phyloP scores from a whole-genome alignment of 2,113 vertebrate genomes.

The Dasyurus viverrinus region DNA sequence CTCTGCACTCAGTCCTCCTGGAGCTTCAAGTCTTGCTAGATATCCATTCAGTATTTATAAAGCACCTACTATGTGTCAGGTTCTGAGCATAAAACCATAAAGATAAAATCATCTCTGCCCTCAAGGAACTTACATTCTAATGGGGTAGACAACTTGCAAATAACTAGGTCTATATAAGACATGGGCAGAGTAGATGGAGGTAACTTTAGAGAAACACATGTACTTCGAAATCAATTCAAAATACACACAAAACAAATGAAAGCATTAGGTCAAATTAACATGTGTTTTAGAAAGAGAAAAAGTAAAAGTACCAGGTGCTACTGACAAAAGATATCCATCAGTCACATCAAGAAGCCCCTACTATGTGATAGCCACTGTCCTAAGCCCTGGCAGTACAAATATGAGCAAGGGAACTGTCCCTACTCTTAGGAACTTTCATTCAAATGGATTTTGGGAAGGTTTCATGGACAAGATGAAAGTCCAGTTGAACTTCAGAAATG shows the following conservation, averaged over 20 bases:
- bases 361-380: background rate
- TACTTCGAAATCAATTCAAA: background rate
- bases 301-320: background rate
- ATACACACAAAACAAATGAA: background rate
- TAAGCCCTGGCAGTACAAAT: background rate
- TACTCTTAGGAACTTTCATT: background rate
- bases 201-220: background rate
- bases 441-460: background rate
- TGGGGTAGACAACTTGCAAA: background rate
- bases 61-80: background rate
- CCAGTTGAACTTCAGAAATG: background rate
- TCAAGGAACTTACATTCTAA: background rate
- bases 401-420: background rate
- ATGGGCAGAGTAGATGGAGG: background rate
- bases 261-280: background rate
- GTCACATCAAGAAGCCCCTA: background rate
- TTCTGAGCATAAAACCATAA: background rate
- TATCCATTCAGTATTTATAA: background rate
- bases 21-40: background rate
- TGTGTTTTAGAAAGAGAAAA: background rate
- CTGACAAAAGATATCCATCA: background rate
- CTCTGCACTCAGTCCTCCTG: background rate
- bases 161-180: background rate
- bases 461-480: background rate
- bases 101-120: background rate